A percentile compares a stretch with the other conserved stretches of the same genome.
These are phyloP conservation scores for Jordanella pulchra DNA, from an alignment of 2,797 vertebrate genomes.

Conservation along the genomic window DNA sequence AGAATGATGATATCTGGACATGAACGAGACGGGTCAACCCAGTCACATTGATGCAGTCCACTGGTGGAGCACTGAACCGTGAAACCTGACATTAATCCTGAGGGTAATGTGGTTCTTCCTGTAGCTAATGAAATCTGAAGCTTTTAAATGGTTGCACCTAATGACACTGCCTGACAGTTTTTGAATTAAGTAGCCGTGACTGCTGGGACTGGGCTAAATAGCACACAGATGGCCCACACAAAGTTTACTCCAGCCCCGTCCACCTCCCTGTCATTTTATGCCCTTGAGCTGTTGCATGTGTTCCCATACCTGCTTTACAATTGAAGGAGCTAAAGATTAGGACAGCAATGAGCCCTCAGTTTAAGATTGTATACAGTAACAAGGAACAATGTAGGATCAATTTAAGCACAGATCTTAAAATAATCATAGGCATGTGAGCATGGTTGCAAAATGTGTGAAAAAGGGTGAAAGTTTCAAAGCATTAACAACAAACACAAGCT, in stretches of 20 bases:
- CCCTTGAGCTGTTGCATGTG: conserved; percentile 66
- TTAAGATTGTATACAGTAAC: background rate
- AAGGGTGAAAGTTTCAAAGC: background rate
- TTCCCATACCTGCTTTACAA: conserved; percentile 63
- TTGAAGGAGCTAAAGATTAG: conserved; percentile 52
- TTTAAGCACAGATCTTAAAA: background rate
- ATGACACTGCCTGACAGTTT: conserved; percentile 81
- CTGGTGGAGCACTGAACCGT: conserved; percentile 62
- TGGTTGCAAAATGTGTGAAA: background rate
- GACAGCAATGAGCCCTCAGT: background rate
- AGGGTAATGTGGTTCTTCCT: conserved; percentile 82
- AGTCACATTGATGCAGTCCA: conserved; percentile 71
- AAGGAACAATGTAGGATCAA: background rate
- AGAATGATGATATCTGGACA: conserved; percentile 50
- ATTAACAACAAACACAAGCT: background rate
- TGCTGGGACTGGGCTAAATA: conserved; percentile 79
- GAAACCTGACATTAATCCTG: conserved; percentile 83
- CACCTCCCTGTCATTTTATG: conserved; percentile 57
- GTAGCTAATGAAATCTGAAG: conserved; percentile 84
- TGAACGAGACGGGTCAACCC: conserved; percentile 74
- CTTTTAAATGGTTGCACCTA: conserved; percentile 80
- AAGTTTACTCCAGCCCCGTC: conserved; percentile 64
- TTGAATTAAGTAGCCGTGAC: conserved; percentile 82
- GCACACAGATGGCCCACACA: conserved; percentile 82
- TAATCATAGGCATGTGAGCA: background rate